phyloP scores from a whole-genome alignment of 2,797 vertebrate genomes.

The Pelobates cultripes region DNA sequence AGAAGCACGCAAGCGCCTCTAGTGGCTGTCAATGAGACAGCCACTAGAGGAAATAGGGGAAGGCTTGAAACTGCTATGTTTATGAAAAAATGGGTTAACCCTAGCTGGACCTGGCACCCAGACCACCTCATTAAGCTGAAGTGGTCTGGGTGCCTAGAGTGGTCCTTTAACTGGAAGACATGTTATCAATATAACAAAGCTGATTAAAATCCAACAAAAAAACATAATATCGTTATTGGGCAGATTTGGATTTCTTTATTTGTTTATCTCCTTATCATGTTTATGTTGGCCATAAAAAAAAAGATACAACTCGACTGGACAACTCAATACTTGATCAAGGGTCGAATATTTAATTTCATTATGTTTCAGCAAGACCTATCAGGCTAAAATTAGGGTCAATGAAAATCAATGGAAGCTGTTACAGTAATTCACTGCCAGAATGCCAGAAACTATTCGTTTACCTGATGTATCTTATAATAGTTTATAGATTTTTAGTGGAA shows the following conservation, averaged over 20 bases:
- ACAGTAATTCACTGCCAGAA: slow-evolving; percentile 40
- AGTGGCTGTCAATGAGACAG: too few relatives aligned
- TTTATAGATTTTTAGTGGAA: slow-evolving; percentile 38
- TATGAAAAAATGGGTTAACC: too few relatives aligned
- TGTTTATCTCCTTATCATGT: background rate
- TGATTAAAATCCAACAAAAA: background rate
- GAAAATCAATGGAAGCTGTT: slow-evolving; percentile 41
- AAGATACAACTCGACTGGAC: background rate
- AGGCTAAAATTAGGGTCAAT: slow-evolving; percentile 32
- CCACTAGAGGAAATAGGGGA: too few relatives aligned
- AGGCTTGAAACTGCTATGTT: too few relatives aligned
- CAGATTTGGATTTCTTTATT: background rate
- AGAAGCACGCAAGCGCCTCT: too few relatives aligned
- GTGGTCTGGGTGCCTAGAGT: too few relatives aligned
- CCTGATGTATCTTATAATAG: slow-evolving; percentile 42
- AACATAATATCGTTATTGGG: background rate
- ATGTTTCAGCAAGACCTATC: slow-evolving; percentile 18
- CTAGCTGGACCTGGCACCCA: too few relatives aligned
- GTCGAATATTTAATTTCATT: slow-evolving; percentile 47
- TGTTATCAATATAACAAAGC: background rate
- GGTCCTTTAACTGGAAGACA: background rate
- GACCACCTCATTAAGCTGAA: too few relatives aligned
- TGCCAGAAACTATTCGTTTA: slow-evolving; percentile 13
- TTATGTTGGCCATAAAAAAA: slow-evolving; percentile 28
- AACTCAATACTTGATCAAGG: slow-evolving; percentile 45